phyloP scores from a whole-genome alignment of 2,888 invertebrate species.

The Parnassius glacialis region DNA sequence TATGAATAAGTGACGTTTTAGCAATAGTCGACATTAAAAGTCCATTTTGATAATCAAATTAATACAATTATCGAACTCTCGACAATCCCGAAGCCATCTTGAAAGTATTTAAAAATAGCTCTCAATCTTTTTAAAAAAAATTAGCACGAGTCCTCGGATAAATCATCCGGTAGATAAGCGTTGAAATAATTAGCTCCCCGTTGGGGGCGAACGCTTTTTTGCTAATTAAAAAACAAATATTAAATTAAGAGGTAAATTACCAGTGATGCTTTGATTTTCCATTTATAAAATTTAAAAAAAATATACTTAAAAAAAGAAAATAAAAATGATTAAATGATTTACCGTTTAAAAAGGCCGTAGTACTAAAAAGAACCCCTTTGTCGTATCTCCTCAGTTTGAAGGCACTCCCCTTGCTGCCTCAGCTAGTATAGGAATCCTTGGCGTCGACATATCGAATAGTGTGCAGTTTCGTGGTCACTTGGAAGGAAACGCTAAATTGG shows the following conservation, averaged over 20 bases:
- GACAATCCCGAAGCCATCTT: conserved; percentile 19
- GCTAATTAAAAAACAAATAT: conserved; percentile 78
- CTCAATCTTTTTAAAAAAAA: conserved; percentile 33
- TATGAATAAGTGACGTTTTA: no score
- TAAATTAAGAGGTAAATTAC: conserved; percentile 61
- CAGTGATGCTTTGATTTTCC: conserved; percentile 45
- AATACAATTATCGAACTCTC: conserved; percentile 26
- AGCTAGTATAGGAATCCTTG: no score
- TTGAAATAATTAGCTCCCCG: conserved; percentile 67
- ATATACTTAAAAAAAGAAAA: no score
- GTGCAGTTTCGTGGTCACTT: no score
- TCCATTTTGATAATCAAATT: conserved; percentile 25
- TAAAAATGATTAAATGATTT: no score
- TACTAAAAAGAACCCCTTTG: no score
- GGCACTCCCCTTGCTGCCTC: no score
- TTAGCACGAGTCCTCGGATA: conserved; percentile 50
- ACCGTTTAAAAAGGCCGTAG: no score
- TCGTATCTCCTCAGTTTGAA: no score
- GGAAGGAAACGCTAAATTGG: no score
- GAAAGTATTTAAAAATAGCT: conserved; percentile 33
- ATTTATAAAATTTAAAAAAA: not conserved
- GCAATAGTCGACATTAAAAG: not conserved
- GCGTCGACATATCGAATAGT: no score
- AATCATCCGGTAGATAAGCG: conserved; percentile 74
- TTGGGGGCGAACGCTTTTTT: conserved; percentile 54